Percentiles rank a stretch among this genome's conserved stretches.
phyloP scores from a whole-genome alignment of 1,140 invertebrate genomes.

The Eubasilissa regina region DNA sequence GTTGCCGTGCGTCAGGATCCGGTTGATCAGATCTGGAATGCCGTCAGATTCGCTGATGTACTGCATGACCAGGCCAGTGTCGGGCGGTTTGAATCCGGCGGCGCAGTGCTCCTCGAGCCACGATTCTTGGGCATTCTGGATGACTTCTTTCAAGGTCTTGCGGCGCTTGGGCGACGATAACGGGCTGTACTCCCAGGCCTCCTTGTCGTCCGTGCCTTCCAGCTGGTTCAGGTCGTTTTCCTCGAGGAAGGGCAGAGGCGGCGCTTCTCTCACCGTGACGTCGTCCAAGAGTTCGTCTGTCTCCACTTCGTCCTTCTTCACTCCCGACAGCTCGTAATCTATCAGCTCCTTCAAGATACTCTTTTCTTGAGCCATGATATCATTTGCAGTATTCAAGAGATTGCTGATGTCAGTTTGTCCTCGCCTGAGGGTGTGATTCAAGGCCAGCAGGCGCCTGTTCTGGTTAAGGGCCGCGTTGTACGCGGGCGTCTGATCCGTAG shows the following conservation, averaged over 20 bases:
- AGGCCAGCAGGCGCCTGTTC: slow-evolving; percentile 5
- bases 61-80: slow-evolving; percentile 13
- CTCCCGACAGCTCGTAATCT: slow-evolving; percentile 9
- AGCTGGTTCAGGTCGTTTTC: slow-evolving; percentile 31
- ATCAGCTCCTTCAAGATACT: slow-evolving; percentile 28
- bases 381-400: slow-evolving; percentile 5
- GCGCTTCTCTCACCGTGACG: slow-evolving; percentile 7
- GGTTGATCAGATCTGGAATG: slow-evolving; percentile 18
- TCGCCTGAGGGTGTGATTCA: slow-evolving; percentile 9
- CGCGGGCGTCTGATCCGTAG: slow-evolving; percentile 2
- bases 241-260: slow-evolving; percentile 24
- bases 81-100: not conserved
- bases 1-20: slow-evolving; percentile 7
- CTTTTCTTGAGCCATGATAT: slow-evolving; percentile 32
- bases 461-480: slow-evolving; percentile 19
- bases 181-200: slow-evolving; percentile 13
- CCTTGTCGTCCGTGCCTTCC: slow-evolving; percentile 19
- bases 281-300: slow-evolving; percentile 6
- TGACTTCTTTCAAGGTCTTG: slow-evolving; percentile 14
- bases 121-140: not conserved
- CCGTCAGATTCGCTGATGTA: slow-evolving; percentile 25
- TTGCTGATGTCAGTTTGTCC: not conserved
- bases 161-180: slow-evolving; percentile 31
- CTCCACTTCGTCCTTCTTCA: not conserved
- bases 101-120: slow-evolving; percentile 13